Conservation (phyloP, 2,888 invertebrate genomes). For the Mylabris sibirica region DNA sequence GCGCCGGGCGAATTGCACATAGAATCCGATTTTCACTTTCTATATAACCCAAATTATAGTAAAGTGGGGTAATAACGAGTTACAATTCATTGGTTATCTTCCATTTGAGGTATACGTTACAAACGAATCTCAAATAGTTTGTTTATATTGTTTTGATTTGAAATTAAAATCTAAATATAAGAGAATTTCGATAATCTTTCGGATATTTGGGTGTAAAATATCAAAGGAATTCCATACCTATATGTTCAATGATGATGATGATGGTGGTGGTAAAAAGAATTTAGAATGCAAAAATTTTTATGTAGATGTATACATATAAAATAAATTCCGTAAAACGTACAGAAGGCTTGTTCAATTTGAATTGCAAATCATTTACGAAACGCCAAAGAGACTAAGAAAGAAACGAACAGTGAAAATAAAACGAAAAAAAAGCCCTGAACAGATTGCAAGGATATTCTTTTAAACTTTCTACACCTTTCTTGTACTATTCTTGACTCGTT, state of each 20-base stretch:
- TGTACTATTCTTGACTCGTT: neutral
- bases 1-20: slow-evolving; percentile 15
- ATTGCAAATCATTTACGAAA: slow-evolving; percentile 36
- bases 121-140: no score
- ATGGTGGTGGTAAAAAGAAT: slow-evolving; percentile 21
- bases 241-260: slow-evolving; percentile 12
- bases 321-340: slow-evolving; percentile 38
- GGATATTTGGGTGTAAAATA: neutral
- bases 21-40: no score
- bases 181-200: no score
- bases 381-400: neutral
- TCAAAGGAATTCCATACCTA: slow-evolving; percentile 24
- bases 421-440: slow-evolving; percentile 28
- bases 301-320: slow-evolving; percentile 33
- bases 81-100: neutral
- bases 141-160: no score
- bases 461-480: slow-evolving; percentile 1
- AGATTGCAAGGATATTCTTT: slow-evolving; percentile 39
- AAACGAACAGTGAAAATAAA: neutral
- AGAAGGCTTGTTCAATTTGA: slow-evolving; percentile 38
- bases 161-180: no score
- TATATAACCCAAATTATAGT: no score
- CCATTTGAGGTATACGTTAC: no score
- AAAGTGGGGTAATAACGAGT: no score
- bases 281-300: slow-evolving; percentile 30